Evolutionary conservation across 1,140 invertebrate genomes (phyloP), one percentile per base, ranked within the genome.

Genomic region (Sinonovacula constricta): DNA sequence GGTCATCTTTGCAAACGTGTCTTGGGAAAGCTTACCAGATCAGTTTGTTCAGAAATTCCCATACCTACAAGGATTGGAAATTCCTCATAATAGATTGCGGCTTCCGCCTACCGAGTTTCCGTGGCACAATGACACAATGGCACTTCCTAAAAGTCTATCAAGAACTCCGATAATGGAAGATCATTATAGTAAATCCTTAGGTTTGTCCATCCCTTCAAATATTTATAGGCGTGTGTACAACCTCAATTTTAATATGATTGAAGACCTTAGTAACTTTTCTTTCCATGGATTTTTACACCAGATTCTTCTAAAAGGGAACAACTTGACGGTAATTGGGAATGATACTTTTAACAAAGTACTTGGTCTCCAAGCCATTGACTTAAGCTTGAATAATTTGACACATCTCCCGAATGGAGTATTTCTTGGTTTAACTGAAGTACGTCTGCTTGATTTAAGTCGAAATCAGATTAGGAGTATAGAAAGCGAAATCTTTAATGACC

Each of bases 1-100:
- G 60, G 60, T 85, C 33, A 51, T 51, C 5, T 33, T 85, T 24
- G 30, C 51, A 54, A 75, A 75, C 30, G 60, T 75, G 39, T 79
- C 72, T 22, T 49, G 75, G 33, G 74, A 63, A 24, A 45, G 60
- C 34, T 31, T 84, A 5, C 79, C 82, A n/a, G 18, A 36, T 2
- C 14, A 60, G 3, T 14, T 86, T 5, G 22, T 24, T 15, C 15
- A 68, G 0, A 65, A 69, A n/a, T 81, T 87, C 76, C 85, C 83
- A 10, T 83, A 83, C 39, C 34, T 87, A 12, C 82, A 85, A 67
- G 57, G 71, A 15, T 56, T 87, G 39, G 81, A 87, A 66, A 33
- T 87, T 12, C 53, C 77, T 22, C 62, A 81, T 26, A 84, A 83
- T 26, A 53, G 79, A 28, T 65, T 87, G 2, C 79, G 71, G 10